phyloP scores from a whole-genome alignment of 2,888 invertebrate species.

The Phalangium opilio region DNA sequence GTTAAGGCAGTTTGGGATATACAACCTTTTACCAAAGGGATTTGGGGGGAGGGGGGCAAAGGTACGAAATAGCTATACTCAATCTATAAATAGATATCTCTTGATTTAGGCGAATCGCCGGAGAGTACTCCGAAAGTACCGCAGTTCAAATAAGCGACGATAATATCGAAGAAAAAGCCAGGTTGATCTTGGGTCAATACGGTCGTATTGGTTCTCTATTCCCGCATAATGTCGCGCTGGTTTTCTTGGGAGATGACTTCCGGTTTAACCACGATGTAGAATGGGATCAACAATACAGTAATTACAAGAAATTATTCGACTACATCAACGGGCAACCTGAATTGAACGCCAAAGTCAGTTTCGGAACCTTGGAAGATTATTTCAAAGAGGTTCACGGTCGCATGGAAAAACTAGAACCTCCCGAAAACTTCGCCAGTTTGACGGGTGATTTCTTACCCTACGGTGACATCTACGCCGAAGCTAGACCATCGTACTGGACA shows the following conservation, averaged over 20 bases:
- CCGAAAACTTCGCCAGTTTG: conserved; percentile 40
- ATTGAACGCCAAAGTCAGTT: conserved; percentile 43
- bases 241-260: conserved; percentile 93
- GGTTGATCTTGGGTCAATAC: conserved; percentile 72
- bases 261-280: conserved; percentile 75
- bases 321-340: conserved; percentile 69
- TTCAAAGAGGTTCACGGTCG: conserved; percentile 48
- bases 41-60: no score
- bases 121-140: conserved; percentile 72
- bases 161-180: conserved; percentile 71
- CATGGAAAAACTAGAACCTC: conserved; percentile 15
- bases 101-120: conserved; percentile 31
- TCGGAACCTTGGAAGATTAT: conserved; percentile 83
- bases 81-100: no score
- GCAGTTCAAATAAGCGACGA: conserved; percentile 68
- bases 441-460: conserved; percentile 95
- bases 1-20: no score
- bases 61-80: no score
- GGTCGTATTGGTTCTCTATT: conserved; percentile 73
- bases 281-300: conserved; percentile 85
- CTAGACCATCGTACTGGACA: conserved; percentile 89
- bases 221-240: conserved; percentile 77
- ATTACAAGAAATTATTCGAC: conserved; percentile 75
- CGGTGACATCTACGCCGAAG: conserved; percentile 82
- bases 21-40: no score